Conservation (phyloP, 2,797 vertebrate species). For the Parauchenoglanis ngamensis region DNA sequence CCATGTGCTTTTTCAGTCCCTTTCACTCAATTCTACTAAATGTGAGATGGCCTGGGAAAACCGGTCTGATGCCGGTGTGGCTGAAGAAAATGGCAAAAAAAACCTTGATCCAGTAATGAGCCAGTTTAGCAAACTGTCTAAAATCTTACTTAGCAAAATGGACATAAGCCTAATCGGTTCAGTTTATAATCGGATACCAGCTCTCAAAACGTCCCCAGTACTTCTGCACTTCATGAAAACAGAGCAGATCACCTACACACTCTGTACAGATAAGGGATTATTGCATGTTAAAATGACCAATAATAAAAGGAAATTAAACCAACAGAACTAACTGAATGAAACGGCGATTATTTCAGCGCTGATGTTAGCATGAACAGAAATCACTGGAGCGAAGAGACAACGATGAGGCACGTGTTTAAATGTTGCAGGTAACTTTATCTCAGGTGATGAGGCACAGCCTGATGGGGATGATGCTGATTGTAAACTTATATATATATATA, state of each 20-base stretch:
- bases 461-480: background rate
- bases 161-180: background rate
- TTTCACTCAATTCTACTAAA: slow-evolving; percentile 22
- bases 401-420: too few relatives aligned
- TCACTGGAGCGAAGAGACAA: background rate
- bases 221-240: background rate
- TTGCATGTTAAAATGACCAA: background rate
- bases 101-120: background rate
- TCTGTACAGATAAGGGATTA: background rate
- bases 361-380: background rate
- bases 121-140: background rate
- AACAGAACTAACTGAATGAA: background rate
- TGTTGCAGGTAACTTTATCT: background rate
- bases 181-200: background rate
- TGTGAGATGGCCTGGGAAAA: background rate
- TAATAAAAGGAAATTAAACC: background rate
- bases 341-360: background rate
- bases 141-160: background rate
- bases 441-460: background rate
- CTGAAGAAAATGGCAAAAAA: background rate
- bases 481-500: too few relatives aligned
- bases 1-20: slow-evolving; percentile 38
- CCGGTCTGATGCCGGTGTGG: background rate
- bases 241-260: background rate
- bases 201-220: background rate